phyloP scores from a whole-genome alignment of 2,113 vertebrate species.

The Otolemur garnettii region DNA sequence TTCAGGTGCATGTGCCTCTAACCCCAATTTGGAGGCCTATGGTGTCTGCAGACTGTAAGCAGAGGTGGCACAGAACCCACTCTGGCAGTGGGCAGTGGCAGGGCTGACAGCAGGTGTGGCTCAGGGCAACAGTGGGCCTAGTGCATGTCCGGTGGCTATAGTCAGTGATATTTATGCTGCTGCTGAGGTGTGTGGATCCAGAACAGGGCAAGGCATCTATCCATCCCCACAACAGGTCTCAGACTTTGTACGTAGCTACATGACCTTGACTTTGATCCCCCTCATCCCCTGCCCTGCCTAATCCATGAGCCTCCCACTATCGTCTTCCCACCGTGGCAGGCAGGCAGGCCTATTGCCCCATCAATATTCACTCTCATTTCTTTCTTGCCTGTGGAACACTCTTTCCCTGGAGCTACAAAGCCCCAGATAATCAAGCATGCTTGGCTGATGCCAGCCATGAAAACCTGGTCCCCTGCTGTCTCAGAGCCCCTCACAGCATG shows the following conservation, averaged over 20 bases:
- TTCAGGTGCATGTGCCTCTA: background rate
- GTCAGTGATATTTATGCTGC: background rate
- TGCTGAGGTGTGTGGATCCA: background rate
- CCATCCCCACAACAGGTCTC: background rate
- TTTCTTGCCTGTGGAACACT: background rate
- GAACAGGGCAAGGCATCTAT: background rate
- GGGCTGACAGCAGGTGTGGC: background rate
- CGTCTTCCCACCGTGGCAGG: background rate
- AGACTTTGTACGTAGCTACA: accelerated
- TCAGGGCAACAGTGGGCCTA: background rate
- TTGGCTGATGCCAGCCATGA: background rate
- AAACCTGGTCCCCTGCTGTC: background rate
- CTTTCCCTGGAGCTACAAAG: background rate
- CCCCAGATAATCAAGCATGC: background rate
- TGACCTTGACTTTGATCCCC: no score
- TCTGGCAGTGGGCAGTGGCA: background rate
- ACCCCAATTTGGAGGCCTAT: background rate
- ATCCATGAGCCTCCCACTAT: background rate
- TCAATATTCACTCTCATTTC: background rate
- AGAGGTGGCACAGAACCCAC: background rate
- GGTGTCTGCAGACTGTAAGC: background rate
- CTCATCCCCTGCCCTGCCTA: no score
- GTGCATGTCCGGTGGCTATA: background rate
- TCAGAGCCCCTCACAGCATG: background rate
- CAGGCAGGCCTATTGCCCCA: background rate